Percentiles rank a stretch among this genome's conserved stretches.
phyloP scores from a whole-genome alignment of 2,113 vertebrate species.

The chimpanzee (Pan troglodytes) region NHGRI_mPanTro3-v2.1_pri NC_072421.2:97925501-97926000 shows the following conservation, averaged over 20 bases:
- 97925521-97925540: constrained; percentile 68
- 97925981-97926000: too few species aligned
- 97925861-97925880: neutral
- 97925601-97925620: neutral
- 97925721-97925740: neutral
- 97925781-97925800: neutral
- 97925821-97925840: neutral
- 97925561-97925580: constrained; percentile 70
- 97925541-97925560: constrained; percentile 59
- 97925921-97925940: neutral
- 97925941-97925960: too few species aligned
- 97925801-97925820: neutral
- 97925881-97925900: neutral
- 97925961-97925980: neutral
- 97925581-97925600: constrained; percentile 35
- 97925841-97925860: neutral
- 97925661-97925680: constrained; percentile 23
- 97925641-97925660: constrained; percentile 6
- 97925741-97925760: neutral
- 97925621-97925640: constrained; percentile 50
- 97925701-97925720: constrained; percentile 11
- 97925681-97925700: constrained; percentile 9
- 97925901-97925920: neutral
- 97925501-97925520: constrained; percentile 76
- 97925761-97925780: neutral